Evolutionary conservation across 2,113 vertebrate genomes (phyloP), one percentile per base, ranked within the genome.

Genomic region (Psittacus erithacus): DNA sequence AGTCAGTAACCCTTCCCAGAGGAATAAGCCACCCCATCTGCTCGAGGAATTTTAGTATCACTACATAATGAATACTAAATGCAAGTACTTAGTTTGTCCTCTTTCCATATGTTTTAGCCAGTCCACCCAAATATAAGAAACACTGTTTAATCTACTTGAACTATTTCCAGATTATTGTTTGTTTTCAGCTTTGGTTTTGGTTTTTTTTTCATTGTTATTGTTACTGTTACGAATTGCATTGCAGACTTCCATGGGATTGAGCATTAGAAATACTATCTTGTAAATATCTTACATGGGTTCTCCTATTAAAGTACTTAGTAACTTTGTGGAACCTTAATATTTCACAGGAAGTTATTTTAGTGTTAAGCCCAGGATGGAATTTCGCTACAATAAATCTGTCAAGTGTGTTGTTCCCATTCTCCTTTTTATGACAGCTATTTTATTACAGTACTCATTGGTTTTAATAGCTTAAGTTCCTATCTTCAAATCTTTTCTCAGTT

Each of bases 371-470:
- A 23, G 73, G 35, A 71, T 84, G 89, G 81, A 92, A 96, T 95
- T 85, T 84, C 60, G 85, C 39, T 85, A 31, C 70, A 68, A 35
- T 92, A 95, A 96, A 95, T 94, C 92, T 92, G 57, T 95, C 89
- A 82, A 0, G 50, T 77, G 15, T 93, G 74, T 86, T 81, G 63
- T 92, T 94, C 60, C 31, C 65, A 41, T 93, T 94, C 69, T 88
- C 62, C 55, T 78, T 87, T 92, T 92, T 96, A 89, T 95, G 86
- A 78, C 86, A 84, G 53, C 29, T 75, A 2, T 84, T 96, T 96
- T 97, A 89, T 95, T 91, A 28, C 81, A 50, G 16, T 64, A 23
- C 20, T 81, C 43, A 38, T 71, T 92, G 39, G 13, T 33, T 93
- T 88, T 92, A 86, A 86, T 70, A 55, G 80, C 70, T 91, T 71